phyloP scores from a whole-genome alignment of 2,888 invertebrate genomes.

The Exephanes ischioxanthus region DNA sequence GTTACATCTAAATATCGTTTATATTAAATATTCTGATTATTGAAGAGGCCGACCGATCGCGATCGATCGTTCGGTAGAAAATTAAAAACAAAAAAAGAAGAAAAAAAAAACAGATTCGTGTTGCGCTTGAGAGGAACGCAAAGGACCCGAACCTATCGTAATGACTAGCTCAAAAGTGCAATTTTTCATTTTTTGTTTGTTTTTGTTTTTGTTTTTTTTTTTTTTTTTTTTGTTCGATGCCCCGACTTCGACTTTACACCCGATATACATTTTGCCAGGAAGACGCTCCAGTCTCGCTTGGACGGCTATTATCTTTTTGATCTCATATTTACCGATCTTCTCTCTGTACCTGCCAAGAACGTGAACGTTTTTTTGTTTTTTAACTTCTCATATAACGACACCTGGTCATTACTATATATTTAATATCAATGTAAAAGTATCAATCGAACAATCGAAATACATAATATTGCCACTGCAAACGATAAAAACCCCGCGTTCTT shows the following conservation, averaged over 20 bases:
- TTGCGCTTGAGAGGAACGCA: slow-evolving; percentile 75
- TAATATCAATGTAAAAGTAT: slow-evolving; percentile 24
- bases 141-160: slow-evolving; percentile 77
- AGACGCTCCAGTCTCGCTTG: slow-evolving; percentile 77
- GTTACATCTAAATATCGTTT: slow-evolving; percentile 74
- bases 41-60: slow-evolving; percentile 70
- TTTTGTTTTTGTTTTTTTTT: not conserved
- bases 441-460: slow-evolving; percentile 16
- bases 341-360: slow-evolving; percentile 30
- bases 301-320: slow-evolving; percentile 74
- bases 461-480: slow-evolving; percentile 12
- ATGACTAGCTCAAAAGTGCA: slow-evolving; percentile 82
- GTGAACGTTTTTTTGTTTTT: slow-evolving; percentile 29
- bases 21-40: slow-evolving; percentile 68
- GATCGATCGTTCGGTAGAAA: slow-evolving; percentile 68
- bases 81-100: slow-evolving; percentile 52
- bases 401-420: slow-evolving; percentile 10
- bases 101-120: slow-evolving; percentile 59
- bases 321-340: slow-evolving; percentile 30
- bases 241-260: slow-evolving; percentile 49
- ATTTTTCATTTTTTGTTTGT: slow-evolving; percentile 55
- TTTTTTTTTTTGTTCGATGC: slow-evolving; percentile 38
- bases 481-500: not conserved
- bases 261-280: slow-evolving; percentile 68
- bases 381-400: slow-evolving; percentile 14